phyloP scores from a whole-genome alignment of 2,888 invertebrate genomes.

The Harpalus rufipes region DNA sequence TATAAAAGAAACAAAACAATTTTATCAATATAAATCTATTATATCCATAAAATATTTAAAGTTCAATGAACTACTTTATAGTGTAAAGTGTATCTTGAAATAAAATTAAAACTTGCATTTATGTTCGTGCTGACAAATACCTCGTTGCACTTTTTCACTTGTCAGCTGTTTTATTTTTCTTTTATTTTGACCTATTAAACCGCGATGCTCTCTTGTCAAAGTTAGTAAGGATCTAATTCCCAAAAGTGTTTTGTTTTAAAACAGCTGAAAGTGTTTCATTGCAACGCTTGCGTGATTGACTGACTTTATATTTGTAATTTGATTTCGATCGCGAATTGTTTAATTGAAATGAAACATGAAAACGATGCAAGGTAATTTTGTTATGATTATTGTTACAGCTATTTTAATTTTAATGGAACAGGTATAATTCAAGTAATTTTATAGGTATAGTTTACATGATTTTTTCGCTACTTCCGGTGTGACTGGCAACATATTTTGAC shows the following conservation, averaged over 20 bases:
- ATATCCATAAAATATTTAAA: not conserved
- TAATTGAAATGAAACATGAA: slow-evolving; percentile 71
- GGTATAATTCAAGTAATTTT: not conserved
- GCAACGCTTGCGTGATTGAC: slow-evolving; percentile 68
- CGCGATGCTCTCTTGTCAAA: slow-evolving; percentile 52
- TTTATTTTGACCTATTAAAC: slow-evolving; percentile 38
- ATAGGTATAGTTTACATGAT: not conserved
- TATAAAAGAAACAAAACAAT: slow-evolving; percentile 24
- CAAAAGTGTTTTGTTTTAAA: slow-evolving; percentile 56
- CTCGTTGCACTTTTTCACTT: slow-evolving; percentile 36
- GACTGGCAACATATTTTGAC: slow-evolving; percentile 16
- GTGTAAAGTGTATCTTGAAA: not conserved
- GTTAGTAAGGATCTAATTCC: slow-evolving; percentile 24
- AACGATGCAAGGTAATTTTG: slow-evolving; percentile 45
- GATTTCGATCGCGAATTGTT: slow-evolving; percentile 69
- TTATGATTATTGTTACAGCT: slow-evolving; percentile 40
- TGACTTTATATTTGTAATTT: slow-evolving; percentile 69
- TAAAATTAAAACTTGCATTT: slow-evolving; percentile 23
- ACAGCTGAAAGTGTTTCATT: slow-evolving; percentile 27
- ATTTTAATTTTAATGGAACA: slow-evolving; percentile 39
- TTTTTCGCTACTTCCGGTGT: slow-evolving; percentile 44
- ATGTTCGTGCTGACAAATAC: slow-evolving; percentile 24
- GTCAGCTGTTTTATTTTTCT: slow-evolving; percentile 44
- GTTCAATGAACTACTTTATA: slow-evolving; percentile 26
- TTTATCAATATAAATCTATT: not conserved